Base-by-base conservation (phyloP, 2,888 invertebrate species). In the Ormia ochracea region DNA sequence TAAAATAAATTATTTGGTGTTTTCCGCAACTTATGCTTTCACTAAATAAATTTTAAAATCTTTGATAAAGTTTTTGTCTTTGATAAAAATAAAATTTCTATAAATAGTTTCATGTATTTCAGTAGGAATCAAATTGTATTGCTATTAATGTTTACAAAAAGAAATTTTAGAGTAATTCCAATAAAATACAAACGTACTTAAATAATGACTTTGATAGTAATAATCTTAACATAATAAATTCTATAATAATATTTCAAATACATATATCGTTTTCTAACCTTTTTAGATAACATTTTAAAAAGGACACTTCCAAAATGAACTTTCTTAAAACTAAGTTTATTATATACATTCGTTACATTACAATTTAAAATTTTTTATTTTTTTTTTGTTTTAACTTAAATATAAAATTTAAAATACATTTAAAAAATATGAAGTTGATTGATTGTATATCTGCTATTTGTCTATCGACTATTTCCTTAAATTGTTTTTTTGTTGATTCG, bases 401-500 rank as follows among this genome's bases (percentile, higher is more conserved):
- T n/a, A n/a, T n/a, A n/a, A n/a, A n/a, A n/a, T n/a, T n/a, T n/a
- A n/a, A n/a, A n/a, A n/a, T n/a, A n/a, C n/a, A n/a, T n/a, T n/a
- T n/a, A n/a, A n/a, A n/a, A n/a, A n/a, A n/a, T n/a, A n/a, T n/a
- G n/a, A n/a, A n/a, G n/a, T n/a, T n/a, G n/a, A n/a, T n/a, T n/a
- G n/a, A n/a, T n/a, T n/a, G n/a, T n/a, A n/a, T n/a, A n/a, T n/a
- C n/a, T n/a, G n/a, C n/a, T n/a, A n/a, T n/a, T n/a, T n/a, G n/a
- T n/a, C n/a, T 65, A n/a, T 7, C 17, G 38, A 61, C 84, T 83
- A 89, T 81, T 89, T 89, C 72, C 88, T 88, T 83, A 89, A 85
- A 86, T 88, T 88, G 82, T 89, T 89, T 80, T 88, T 90, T 82
- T 90, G 90, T 82, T 90, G 90, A 83, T 89, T 90, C 41, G 90